These are phyloP conservation scores for Chaetura pelagica DNA, from an alignment of 2,113 vertebrate species.

Conservation along the genomic window DNA sequence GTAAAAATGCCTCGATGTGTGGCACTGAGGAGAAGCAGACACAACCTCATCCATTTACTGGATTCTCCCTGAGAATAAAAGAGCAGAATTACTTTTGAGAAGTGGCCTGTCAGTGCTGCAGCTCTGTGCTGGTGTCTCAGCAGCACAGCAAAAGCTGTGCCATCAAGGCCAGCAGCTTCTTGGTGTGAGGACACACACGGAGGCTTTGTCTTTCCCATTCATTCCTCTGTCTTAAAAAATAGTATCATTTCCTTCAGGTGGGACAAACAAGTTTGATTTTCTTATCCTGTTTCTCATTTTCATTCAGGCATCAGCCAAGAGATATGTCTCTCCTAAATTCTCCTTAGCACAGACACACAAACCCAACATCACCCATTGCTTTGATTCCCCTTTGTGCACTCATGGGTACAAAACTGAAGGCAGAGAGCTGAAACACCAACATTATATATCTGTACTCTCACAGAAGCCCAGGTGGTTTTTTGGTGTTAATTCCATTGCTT, in stretches of 20 bases:
- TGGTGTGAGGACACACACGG: neutral
- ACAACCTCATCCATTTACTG: neutral
- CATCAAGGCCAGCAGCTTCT: neutral
- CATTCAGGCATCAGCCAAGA: neutral
- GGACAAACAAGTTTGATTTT: neutral
- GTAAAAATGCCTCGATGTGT: slow-evolving; percentile 31
- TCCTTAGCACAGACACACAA: fast-evolving
- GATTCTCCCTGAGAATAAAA: slow-evolving; percentile 44
- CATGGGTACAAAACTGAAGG: neutral
- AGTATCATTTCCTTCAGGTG: neutral
- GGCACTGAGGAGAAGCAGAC: slow-evolving; percentile 31
- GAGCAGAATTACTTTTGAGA: neutral
- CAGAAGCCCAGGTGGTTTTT: neutral
- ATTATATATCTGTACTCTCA: neutral
- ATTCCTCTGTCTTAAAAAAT: neutral
- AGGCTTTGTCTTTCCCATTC: neutral
- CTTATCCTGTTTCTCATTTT: neutral
- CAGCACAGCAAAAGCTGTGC: neutral
- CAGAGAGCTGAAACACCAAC: neutral
- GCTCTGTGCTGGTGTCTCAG: neutral
- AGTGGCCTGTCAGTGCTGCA: neutral
- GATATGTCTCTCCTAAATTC: neutral
- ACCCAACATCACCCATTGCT: neutral
- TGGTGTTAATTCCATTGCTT: neutral
- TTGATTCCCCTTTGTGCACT: neutral